phyloP scores from a whole-genome alignment of 2,113 vertebrate genomes.

The Bufo bufo region DNA sequence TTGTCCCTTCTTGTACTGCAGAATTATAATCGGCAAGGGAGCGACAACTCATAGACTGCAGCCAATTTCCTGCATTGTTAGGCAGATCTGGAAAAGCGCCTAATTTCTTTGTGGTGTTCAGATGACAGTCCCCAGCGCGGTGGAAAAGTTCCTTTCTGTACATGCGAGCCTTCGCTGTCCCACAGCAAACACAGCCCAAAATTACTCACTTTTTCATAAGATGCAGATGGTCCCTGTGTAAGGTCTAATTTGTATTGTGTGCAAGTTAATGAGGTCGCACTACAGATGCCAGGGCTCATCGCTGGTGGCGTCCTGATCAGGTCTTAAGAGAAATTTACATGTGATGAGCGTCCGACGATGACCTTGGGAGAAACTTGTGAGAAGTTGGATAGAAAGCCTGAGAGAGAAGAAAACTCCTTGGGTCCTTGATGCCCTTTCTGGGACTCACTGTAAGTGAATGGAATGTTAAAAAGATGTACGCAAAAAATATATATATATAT shows the following conservation, averaged over 20 bases:
- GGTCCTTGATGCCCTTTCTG: not conserved
- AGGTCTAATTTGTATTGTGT: slow-evolving; percentile 39
- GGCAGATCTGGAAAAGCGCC: slow-evolving; percentile 49
- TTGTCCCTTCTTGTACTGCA: slow-evolving; percentile 48
- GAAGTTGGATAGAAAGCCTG: not conserved
- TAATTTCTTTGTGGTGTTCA: slow-evolving; percentile 53
- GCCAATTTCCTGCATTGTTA: slow-evolving; percentile 57
- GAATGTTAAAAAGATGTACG: too few relatives aligned
- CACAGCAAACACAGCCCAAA: slow-evolving; percentile 35
- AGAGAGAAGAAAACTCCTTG: not conserved
- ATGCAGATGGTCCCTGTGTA: slow-evolving; percentile 44
- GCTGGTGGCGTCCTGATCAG: not conserved
- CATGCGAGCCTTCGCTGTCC: slow-evolving; percentile 12
- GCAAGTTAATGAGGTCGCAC: slow-evolving; percentile 47
- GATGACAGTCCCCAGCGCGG: slow-evolving; percentile 25
- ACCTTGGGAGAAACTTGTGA: slow-evolving; percentile 25
- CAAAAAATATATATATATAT: not conserved
- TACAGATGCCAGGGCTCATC: not conserved
- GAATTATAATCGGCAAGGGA: slow-evolving; percentile 53
- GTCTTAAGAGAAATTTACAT: slow-evolving; percentile 4
- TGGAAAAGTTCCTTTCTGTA: slow-evolving; percentile 34
- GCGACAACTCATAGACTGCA: slow-evolving; percentile 53
- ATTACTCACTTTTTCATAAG: slow-evolving; percentile 44
- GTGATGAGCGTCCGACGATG: not conserved
- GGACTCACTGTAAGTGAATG: not conserved